Evolutionary conservation across 2,113 vertebrate species (phyloP).

Genomic region (Eulemur macaco): DNA sequence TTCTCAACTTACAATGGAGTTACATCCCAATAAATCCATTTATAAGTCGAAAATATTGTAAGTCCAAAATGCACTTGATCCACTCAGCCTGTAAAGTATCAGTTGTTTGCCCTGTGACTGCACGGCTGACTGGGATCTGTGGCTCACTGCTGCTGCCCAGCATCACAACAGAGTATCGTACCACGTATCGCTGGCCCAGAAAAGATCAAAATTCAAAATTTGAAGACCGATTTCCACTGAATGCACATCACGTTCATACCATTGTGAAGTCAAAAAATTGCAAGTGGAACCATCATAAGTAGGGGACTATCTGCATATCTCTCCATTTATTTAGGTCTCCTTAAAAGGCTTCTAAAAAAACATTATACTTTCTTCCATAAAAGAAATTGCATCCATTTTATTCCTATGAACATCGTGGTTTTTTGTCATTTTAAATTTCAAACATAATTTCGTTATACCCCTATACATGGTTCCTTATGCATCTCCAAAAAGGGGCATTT

Average conservation of each 20-base stretch:
- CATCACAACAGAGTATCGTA: not conserved
- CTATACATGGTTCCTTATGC: not conserved
- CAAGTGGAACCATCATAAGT: too few species aligned
- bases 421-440: conserved; percentile 11
- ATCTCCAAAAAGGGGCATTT: not conserved
- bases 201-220: not conserved
- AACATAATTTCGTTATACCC: not conserved
- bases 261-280: not conserved
- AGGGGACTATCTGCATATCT: not conserved
- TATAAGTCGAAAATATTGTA: not conserved
- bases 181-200: not conserved
- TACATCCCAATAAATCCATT: not conserved
- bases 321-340: not conserved
- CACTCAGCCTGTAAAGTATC: not conserved
- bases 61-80: not conserved
- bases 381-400: not conserved
- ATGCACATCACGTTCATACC: not conserved
- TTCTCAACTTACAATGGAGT: not conserved
- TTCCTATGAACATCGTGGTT: not conserved
- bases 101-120: not conserved
- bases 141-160: not conserved
- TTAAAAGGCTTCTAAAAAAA: not conserved
- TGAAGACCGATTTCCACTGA: not conserved
- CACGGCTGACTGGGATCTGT: not conserved
- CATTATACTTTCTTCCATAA: not conserved